Evolutionary conservation across 2,888 invertebrate species (phyloP), one percentile per base, ranked within the genome.

Genomic region (Thecophora atra): DNA sequence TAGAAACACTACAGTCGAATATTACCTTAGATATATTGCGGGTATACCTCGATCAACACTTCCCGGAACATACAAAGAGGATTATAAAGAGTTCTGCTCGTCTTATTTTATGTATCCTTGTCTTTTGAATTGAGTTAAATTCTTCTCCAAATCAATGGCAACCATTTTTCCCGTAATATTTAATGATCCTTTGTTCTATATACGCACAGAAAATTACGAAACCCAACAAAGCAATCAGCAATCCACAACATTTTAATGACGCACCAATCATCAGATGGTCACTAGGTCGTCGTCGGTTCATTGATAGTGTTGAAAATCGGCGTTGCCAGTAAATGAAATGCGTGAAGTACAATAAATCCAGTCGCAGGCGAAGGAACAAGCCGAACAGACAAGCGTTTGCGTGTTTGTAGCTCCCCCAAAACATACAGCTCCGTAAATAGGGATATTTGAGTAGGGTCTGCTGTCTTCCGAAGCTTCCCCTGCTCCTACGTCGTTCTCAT

Each of bases 231-330:
- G 28, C 47, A 47, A 47, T 47, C 47, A 47, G 17, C 58, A 15
- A 11, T 47, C 47, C 15, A 47, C 58, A 28, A 17, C 17, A n/a
- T n/a, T n/a, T 58, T 58, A 28, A 58, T 58, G 28, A 58, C 24
- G 15, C 28, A 58, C 58, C n/a, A n/a, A 28, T n/a, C 26, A 17
- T 17, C 11, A 15, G 6, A 28, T 26, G 26, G 28, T 28, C 28
- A 28, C 28, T 28, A 7, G 7, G 58, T 24, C 17, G n/a, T n/a
- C n/a, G n/a, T n/a, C n/a, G n/a, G n/a, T n/a, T n/a, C 13, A 58
- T 26, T 58, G 26, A 58, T 21, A 13, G 58, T 58, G 58, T 58
- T 58, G 58, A 24, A 26, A 58, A 58, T 24, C 58, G 58, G 58
- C 17, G 58, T 58, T 58, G 28, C 58, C 58, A 58, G 15, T 13